Evolutionary conservation across 2,797 vertebrate species (phyloP).

Genomic region (Peromyscus aztecus): DNA sequence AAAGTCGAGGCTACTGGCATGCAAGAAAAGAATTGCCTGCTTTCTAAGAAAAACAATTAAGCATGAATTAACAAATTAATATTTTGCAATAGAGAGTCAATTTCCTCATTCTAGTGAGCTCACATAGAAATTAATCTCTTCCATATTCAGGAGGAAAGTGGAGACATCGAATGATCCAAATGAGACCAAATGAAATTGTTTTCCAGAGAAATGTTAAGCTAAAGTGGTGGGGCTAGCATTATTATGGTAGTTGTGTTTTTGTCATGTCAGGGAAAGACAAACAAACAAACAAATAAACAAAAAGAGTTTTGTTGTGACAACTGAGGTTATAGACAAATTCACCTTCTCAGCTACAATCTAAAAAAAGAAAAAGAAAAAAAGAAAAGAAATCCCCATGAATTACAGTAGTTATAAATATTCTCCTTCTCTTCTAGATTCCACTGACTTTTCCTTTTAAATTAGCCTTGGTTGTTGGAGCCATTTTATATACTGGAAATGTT

Average conservation of each 20-base stretch:
- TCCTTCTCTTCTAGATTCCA: neutral
- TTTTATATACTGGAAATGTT: neutral
- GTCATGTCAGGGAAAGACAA: slow-evolving; percentile 5
- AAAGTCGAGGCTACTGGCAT: neutral
- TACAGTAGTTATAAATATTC: slow-evolving; percentile 20
- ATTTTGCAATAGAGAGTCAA: slow-evolving; percentile 1
- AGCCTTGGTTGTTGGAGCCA: neutral
- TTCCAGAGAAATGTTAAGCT: slow-evolving; percentile 8
- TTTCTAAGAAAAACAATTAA: slow-evolving; percentile 44
- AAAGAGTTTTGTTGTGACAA: slow-evolving; percentile 54
- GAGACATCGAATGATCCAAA: slow-evolving; percentile 27
- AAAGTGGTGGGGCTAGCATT: slow-evolving; percentile 32
- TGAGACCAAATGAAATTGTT: neutral
- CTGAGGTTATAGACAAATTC: slow-evolving; percentile 42
- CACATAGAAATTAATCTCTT: slow-evolving; percentile 32
- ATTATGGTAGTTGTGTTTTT: slow-evolving; percentile 28
- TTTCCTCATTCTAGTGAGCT: neutral
- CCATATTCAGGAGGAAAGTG: neutral
- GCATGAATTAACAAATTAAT: slow-evolving; percentile 47
- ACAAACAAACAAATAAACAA: neutral
- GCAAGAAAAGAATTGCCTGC: neutral
- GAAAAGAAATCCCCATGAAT: neutral
- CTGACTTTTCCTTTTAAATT: slow-evolving; percentile 8
- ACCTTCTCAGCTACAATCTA: slow-evolving; percentile 44
- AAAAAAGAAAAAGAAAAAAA: neutral